Evolutionary conservation across 1,140 invertebrate species (phyloP).

Genomic region (Heliothis subflexa): DNA sequence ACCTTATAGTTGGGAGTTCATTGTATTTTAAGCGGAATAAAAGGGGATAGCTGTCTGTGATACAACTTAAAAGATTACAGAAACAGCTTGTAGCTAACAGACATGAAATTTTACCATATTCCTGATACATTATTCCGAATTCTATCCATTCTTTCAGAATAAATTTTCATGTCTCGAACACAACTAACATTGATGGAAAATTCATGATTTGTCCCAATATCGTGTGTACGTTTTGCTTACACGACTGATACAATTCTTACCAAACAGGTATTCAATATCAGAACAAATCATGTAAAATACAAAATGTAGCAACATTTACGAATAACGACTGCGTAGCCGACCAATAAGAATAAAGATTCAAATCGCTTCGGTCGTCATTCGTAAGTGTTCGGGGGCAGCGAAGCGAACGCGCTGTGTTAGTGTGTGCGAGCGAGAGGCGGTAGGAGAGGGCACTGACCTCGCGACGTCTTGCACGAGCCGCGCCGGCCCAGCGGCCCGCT

Average conservation of each 20-base stretch:
- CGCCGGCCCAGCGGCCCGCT: slow-evolving; percentile 90
- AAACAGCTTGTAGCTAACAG: slow-evolving; percentile 21
- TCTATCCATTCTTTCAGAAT: neutral
- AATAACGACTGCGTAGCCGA: neutral
- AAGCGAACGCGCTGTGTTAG: slow-evolving; percentile 48
- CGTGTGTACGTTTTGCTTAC: neutral
- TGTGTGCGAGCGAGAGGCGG: slow-evolving; percentile 17
- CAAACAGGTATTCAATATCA: neutral
- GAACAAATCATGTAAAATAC: slow-evolving; percentile 46
- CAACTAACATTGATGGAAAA: slow-evolving; percentile 8
- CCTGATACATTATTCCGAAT: neutral
- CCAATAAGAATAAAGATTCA: neutral
- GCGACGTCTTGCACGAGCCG: slow-evolving; percentile 94
- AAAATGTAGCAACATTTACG: slow-evolving; percentile 24
- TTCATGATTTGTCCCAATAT: slow-evolving; percentile 1
- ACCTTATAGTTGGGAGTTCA: slow-evolving; percentile 53
- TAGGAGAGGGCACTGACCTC: slow-evolving; percentile 87
- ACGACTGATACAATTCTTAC: neutral
- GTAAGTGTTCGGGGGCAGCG: slow-evolving; percentile 31
- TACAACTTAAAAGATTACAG: slow-evolving; percentile 36
- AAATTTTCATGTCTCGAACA: slow-evolving; percentile 42
- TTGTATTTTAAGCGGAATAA: slow-evolving; percentile 32
- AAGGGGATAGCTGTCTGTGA: slow-evolving; percentile 33
- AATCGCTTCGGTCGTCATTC: neutral
- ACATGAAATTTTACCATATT: slow-evolving; percentile 10